Evolutionary conservation across 2,797 vertebrate genomes (phyloP).

Genomic region (Sus cebifrons): DNA sequence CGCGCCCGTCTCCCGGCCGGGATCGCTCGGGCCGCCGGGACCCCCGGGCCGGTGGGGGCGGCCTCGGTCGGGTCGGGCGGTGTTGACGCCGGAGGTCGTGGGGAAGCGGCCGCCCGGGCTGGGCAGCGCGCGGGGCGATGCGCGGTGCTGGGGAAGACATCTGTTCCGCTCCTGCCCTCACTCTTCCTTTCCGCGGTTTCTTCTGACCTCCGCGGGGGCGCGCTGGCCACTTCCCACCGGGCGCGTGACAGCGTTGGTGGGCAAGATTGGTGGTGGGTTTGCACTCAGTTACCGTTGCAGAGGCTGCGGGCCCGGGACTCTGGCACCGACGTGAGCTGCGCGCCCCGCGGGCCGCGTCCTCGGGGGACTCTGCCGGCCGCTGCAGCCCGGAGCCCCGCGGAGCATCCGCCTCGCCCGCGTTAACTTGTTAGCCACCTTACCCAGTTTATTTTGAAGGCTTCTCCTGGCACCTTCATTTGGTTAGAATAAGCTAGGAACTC

Average conservation of each 20-base stretch:
- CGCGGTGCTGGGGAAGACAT: background rate
- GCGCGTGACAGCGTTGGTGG: constrained; percentile 63
- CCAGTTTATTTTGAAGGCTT: background rate
- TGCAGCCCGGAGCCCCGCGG: background rate
- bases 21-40: background rate
- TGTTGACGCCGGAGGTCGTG: background rate
- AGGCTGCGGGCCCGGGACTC: background rate
- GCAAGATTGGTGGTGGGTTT: constrained; percentile 58
- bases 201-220: background rate
- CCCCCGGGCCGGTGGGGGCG: background rate
- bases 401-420: background rate
- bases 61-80: background rate
- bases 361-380: background rate
- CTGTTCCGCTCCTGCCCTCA: background rate
- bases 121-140: background rate
- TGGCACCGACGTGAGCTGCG: background rate
- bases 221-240: constrained; percentile 1
- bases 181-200: background rate
- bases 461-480: background rate
- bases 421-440: background rate
- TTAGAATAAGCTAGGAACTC: background rate
- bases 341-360: constrained; percentile 34
- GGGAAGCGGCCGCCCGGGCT: background rate
- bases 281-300: background rate
- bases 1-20: background rate